These are phyloP conservation scores for Ypsolopha scabrella DNA, from an alignment of 2,888 invertebrate genomes.

Conservation along the genomic window DNA sequence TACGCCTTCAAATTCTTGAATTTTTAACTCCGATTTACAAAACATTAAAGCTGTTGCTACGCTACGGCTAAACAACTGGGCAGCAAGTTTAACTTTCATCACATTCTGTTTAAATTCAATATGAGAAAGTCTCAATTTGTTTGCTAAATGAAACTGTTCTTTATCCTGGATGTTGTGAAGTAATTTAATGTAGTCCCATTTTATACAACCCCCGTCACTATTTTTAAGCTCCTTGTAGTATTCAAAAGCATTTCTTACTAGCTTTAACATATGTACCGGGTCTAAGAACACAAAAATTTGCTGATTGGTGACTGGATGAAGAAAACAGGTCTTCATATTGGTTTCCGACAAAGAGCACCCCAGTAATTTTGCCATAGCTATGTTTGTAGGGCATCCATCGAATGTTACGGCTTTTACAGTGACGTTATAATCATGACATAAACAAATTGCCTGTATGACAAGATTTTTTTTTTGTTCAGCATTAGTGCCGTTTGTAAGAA, in stretches of 20 bases:
- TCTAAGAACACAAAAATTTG: slow-evolving; percentile 8
- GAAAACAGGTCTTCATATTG: slow-evolving; percentile 10
- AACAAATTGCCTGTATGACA: slow-evolving; percentile 2
- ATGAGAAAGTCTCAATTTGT: not conserved
- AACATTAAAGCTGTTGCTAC: not conserved
- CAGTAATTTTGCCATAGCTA: slow-evolving; percentile 11
- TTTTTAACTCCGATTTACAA: not conserved
- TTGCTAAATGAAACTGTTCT: not conserved
- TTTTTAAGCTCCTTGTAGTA: slow-evolving; percentile 4
- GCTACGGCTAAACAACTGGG: slow-evolving; percentile 10
- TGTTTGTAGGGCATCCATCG: slow-evolving; percentile 5
- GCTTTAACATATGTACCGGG: slow-evolving; percentile 12
- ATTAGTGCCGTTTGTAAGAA: slow-evolving; percentile 8
- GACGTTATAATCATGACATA: slow-evolving; percentile 5
- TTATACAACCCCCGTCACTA: not conserved
- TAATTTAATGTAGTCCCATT: not conserved
- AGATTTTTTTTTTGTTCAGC: slow-evolving; percentile 10
- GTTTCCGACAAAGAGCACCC: slow-evolving; percentile 11
- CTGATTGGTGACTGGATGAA: not conserved
- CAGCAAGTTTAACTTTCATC: slow-evolving; percentile 7
- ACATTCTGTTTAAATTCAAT: not conserved
- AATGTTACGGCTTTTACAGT: slow-evolving; percentile 7
- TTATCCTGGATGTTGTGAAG: not conserved
- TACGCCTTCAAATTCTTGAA: not conserved
- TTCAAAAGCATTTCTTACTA: slow-evolving; percentile 11